Conservation (phyloP, 2,113 vertebrate species). For the Hippocampus abdominalis region DNA sequence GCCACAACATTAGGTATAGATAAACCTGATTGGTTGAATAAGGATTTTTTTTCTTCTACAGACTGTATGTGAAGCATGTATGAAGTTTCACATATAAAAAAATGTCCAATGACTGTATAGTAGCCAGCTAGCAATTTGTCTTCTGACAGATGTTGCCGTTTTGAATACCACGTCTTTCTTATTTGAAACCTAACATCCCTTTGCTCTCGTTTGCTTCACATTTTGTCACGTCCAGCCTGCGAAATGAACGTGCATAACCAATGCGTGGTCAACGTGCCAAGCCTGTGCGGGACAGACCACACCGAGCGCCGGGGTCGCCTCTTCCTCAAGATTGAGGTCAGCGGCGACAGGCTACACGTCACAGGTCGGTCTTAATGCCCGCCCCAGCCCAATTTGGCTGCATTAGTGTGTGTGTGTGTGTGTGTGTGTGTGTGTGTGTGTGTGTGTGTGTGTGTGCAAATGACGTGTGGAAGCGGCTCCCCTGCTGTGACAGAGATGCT, state of each 20-base stretch:
- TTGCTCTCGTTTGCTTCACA: slow-evolving; percentile 13
- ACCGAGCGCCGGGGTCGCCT: slow-evolving; percentile 91
- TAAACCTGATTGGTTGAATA: no score
- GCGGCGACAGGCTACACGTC: slow-evolving; percentile 83
- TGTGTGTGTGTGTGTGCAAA: not conserved
- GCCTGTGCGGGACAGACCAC: slow-evolving; percentile 94
- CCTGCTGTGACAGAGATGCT: slow-evolving; percentile 5
- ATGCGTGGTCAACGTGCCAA: slow-evolving; percentile 94
- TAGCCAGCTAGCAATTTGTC: no score
- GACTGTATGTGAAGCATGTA: no score
- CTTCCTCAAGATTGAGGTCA: slow-evolving; percentile 91
- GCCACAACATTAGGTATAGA: no score
- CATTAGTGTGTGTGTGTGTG: not conserved
- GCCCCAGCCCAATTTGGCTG: not conserved
- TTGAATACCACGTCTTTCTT: not conserved
- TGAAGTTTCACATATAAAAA: no score
- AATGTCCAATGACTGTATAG: no score
- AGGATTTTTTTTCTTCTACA: no score
- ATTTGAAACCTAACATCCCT: not conserved
- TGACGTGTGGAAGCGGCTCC: slow-evolving; percentile 8
- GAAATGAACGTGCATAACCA: slow-evolving; percentile 98
- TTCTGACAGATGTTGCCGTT: no score
- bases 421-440: no score
- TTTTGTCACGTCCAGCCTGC: slow-evolving; percentile 76
- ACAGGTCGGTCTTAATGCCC: slow-evolving; percentile 74